Evolutionary conservation across 2,888 invertebrate genomes (phyloP).

Genomic region (Netelia melanura): DNA sequence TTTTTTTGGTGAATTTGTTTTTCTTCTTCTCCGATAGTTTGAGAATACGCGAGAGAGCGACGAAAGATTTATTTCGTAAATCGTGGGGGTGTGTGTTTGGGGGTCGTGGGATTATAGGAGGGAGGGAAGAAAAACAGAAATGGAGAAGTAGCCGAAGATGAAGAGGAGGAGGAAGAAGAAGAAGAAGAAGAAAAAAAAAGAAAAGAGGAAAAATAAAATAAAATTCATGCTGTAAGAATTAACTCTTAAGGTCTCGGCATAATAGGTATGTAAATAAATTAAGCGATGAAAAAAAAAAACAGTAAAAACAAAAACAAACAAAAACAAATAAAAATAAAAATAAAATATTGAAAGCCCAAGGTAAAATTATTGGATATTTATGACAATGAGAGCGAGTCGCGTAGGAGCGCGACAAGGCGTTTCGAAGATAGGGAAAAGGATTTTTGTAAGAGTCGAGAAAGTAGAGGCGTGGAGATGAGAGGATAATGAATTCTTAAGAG

Average conservation of each 20-base stretch:
- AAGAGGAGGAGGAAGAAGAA: constrained; percentile 40
- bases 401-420: constrained; percentile 72
- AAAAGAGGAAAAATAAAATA: constrained; percentile 21
- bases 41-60: constrained; percentile 32
- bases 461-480: background rate
- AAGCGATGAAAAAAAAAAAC: constrained; percentile 72
- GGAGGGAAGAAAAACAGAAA: constrained; percentile 75
- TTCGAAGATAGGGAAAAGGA: constrained; percentile 34
- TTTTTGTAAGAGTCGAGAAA: constrained; percentile 60
- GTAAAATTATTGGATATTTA: constrained; percentile 82
- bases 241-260: constrained; percentile 76
- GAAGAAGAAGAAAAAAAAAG: background rate
- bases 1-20: constrained; percentile 35
- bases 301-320: constrained; percentile 59
- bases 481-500: background rate
- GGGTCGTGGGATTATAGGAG: constrained; percentile 13
- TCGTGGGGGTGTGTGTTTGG: too few species aligned
- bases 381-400: constrained; percentile 78
- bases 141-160: constrained; percentile 30
- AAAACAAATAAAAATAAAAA: constrained; percentile 77
- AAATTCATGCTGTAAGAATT: constrained; percentile 73
- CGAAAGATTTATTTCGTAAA: too few species aligned
- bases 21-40: constrained; percentile 51
- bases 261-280: constrained; percentile 83
- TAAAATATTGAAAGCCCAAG: constrained; percentile 75